phyloP scores from a whole-genome alignment of 1,140 invertebrate genomes.

The Saccostrea glomerata region DNA sequence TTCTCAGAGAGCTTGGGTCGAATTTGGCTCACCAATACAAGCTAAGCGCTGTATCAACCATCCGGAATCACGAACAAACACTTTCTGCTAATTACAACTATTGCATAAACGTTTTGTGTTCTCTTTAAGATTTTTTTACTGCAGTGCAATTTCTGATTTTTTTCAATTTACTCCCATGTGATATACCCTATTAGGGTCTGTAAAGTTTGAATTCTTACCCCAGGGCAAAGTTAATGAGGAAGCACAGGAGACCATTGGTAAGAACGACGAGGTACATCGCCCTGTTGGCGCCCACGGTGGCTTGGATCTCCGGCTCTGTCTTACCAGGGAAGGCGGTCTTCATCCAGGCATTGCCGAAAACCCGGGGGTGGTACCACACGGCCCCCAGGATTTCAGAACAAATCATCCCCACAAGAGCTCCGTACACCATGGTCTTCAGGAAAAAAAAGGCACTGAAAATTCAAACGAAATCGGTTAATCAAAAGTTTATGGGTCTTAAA shows the following conservation, averaged over 20 bases:
- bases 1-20: too few relatives aligned
- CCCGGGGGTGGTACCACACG: background rate
- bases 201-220: background rate
- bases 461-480: too few relatives aligned
- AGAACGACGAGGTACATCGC: background rate
- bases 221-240: background rate
- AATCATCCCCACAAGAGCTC: background rate
- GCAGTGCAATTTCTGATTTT: too few relatives aligned
- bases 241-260: background rate
- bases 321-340: constrained; percentile 5
- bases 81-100: too few relatives aligned
- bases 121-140: too few relatives aligned
- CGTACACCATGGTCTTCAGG: background rate
- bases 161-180: too few relatives aligned
- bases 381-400: background rate
- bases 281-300: background rate
- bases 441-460: background rate
- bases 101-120: too few relatives aligned
- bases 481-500: too few relatives aligned
- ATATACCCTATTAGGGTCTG: background rate
- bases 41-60: too few relatives aligned
- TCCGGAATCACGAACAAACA: too few relatives aligned
- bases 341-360: constrained; percentile 27
- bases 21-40: too few relatives aligned
- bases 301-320: background rate